Evolutionary conservation across 2,113 vertebrate species (phyloP), one percentile per base, ranked within the genome.

Genomic region (Oreotrochilus melanogaster): DNA sequence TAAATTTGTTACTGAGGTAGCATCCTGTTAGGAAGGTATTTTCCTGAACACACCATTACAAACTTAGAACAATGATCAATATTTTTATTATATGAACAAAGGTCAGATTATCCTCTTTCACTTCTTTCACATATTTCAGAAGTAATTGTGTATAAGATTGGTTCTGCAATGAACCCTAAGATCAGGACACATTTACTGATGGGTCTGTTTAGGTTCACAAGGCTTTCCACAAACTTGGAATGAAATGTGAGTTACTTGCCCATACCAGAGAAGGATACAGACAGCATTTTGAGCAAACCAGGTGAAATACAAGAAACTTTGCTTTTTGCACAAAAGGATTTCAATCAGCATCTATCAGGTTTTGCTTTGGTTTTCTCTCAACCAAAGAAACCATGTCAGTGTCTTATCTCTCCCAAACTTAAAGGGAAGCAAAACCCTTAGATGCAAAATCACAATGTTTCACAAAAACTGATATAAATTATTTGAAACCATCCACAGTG

Each of bases 81-180:
- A 11, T 80, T 93, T 95, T 90, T 45, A 95, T 86, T 88, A 96
- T 88, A 54, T 56, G 72, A 91, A 27, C 23, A 88, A 85, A 90
- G 39, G 27, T 65, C 47, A 90, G 31, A 60, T 10, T 67, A 67
- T 48, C 60, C 70, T 89, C 31, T 83, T 79, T 47, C 31, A 47
- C 23, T 51, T 11, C 64, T n/a, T n/a, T n/a, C n/a, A n/a, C 27
- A 19, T 66, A 66, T 89, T 87, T 91, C 81, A 93, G 33, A 88
- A 61, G 37, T 11, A 66, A 18, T 8, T 82, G 9, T 62, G 58
- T 42, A 33, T n/a, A 93, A 65, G 25, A 75, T 4, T 78, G 24
- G 18, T 39, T 69, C 23, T 95, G 54, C 18, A 67, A 5, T 64
- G 80, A 95, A 61, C 18, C 14, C n/a, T 39, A 30, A 86, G 30